Evolutionary conservation across 1,140 invertebrate genomes (phyloP), one percentile per base, ranked within the genome.

Genomic region (Meloidogyne chitwoodi): DNA sequence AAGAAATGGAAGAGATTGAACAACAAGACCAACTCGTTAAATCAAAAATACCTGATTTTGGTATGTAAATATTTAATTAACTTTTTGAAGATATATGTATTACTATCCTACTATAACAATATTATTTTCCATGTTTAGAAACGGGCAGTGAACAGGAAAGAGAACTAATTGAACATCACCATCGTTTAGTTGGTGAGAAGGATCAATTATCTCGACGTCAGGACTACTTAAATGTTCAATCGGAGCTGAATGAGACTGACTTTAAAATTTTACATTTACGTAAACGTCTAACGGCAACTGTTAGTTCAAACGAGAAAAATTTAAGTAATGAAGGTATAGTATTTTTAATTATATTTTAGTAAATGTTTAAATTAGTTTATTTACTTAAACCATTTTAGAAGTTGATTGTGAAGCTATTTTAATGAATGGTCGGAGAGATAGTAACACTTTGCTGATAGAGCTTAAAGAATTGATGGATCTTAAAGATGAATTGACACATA

Each of bases 131-230:
- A 24, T 38, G 19, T 16, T 70, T 38, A 73, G 71, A 24, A 29
- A 24, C 12, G 4, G 71, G 71, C 1, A 73, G 71, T 22, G 71
- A 34, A 14, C 22, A 41, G 38, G 71, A 73, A 64, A 29, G 6
- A 16, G 71, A 73, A 34, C 41, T 73, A 31, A 73, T 73, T 64
- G 64, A 64, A n/a, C 71, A 73, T 29, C 71, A 73, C 26, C 56
- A 63, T 14, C 41, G 56, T 4, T 34, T 73, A 12, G 38, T 63
- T 16, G 71, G 56, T 8, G 71, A 73, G n/a, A 73, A 73, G 44
- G 71, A 73, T 34, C 22, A 65, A 64, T 73, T 73, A 34, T 73
- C 71, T 6, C 56, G 56, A 19, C 71, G 71, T 10, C 71, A 73
- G 56, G 71, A 73, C n/a, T 22, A 38, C 2, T 34, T 73, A 22